Evolutionary conservation across 1,140 invertebrate genomes (phyloP).

Genomic region (Panulirus ornatus): DNA sequence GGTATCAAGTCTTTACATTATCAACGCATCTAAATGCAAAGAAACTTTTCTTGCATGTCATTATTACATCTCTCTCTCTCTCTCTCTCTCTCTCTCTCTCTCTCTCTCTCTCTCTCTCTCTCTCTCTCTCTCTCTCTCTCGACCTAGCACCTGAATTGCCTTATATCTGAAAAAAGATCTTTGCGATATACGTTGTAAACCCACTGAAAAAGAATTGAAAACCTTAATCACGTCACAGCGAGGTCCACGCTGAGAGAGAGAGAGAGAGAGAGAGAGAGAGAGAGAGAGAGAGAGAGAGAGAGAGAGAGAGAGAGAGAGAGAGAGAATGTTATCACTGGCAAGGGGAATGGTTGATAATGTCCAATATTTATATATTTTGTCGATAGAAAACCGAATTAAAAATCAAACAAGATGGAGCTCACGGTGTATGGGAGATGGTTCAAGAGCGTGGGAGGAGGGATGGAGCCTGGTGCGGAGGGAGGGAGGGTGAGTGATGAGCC

Average conservation of each 20-base stretch:
- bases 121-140: constrained; percentile 24
- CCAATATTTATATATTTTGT: too few relatives aligned
- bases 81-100: background rate
- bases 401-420: too few relatives aligned
- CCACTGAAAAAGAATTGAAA: too few relatives aligned
- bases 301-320: constrained; percentile 13
- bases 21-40: background rate
- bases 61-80: background rate
- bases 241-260: background rate
- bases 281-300: constrained; percentile 19
- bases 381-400: too few relatives aligned
- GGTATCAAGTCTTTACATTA: too few relatives aligned
- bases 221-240: too few relatives aligned
- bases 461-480: too few relatives aligned
- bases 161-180: background rate
- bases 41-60: background rate
- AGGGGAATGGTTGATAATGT: too few relatives aligned
- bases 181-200: too few relatives aligned
- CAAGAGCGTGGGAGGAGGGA: too few relatives aligned
- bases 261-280: background rate
- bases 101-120: background rate
- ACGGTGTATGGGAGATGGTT: background rate
- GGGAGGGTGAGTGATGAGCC: background rate
- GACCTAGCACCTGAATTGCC: too few relatives aligned
- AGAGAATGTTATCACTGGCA: too few relatives aligned